Base-by-base conservation (phyloP, 2,888 invertebrate species). In the Erebia ligea region DNA sequence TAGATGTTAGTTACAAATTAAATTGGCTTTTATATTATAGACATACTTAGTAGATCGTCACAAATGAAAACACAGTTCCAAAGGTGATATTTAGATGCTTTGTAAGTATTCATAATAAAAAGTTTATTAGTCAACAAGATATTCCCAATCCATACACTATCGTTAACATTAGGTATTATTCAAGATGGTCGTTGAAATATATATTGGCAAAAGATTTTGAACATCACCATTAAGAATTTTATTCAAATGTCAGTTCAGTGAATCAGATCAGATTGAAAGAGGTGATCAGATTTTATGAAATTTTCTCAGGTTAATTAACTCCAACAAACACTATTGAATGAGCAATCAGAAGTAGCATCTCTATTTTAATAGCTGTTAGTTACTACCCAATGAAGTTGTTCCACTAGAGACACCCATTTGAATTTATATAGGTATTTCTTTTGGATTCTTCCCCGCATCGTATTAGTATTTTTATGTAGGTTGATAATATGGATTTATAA, bases 1-100 rank as follows among this genome's bases (percentile, higher is more conserved):
- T 90, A 89, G 86, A 80, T 85, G 81, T 88, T 88, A 89, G 86
- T 81, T 77, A 76, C 58, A 48, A 62, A 48, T 65, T 65, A 84
- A 75, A 70, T 76, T 73, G 67, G 67, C 71, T 73, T 74, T 69
- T 75, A 66, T 73, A 70, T 73, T 72, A 67, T 71, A 72, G 34
- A 70, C 73, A 68, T 71, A 70, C 73, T 67, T 71, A 72, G 73
- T 75, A 69, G 67, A 50, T 69, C 45, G 64, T 64, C 54, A 67
- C 45, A 63, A 64, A 69, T 63, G 52, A 48, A 54, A 67, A 50
- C 59, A 67, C 48, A 48, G 56, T 64, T 70, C 42, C 45, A 72
- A 71, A 70, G 56, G 56, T 65, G 67, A 58, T 63, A 42, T 61
- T 72, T 69, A 69, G 65, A 69, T 61, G 71, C 70, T 71, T 72